phyloP scores from a whole-genome alignment of 2,888 invertebrate species.

The Stegana nigrithorax region DNA sequence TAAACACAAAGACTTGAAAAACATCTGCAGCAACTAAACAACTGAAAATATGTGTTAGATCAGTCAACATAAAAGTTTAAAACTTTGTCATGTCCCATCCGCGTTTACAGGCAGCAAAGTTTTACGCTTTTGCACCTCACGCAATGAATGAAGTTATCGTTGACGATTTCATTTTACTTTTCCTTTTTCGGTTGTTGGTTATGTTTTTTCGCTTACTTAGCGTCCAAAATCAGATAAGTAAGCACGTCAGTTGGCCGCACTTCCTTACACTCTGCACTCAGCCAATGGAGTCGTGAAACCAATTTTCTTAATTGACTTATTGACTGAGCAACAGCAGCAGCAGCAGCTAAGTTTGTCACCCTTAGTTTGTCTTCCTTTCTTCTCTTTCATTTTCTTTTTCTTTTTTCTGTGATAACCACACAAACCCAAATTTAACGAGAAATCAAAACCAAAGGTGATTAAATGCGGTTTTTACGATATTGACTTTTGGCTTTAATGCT shows the following conservation, averaged over 20 bases:
- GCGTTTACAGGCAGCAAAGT: neutral
- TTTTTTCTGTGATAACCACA: neutral
- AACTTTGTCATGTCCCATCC: neutral
- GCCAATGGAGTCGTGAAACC: constrained; percentile 33
- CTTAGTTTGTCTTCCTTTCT: neutral
- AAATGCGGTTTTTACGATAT: constrained; percentile 6
- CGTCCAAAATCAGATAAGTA: constrained; percentile 13
- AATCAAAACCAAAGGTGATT: neutral
- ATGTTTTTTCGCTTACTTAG: neutral
- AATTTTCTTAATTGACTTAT: constrained; percentile 59
- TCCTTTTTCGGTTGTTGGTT: constrained; percentile 22
- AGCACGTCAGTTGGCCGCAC: constrained; percentile 15
- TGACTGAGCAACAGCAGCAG: constrained; percentile 31
- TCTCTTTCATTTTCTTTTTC: neutral
- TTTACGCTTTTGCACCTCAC: constrained; percentile 42
- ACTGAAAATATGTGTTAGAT: too few relatives aligned
- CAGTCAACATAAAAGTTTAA: too few relatives aligned
- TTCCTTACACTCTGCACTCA: constrained; percentile 17
- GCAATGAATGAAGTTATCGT: constrained; percentile 34
- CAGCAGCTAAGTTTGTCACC: neutral
- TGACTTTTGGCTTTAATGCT: too few relatives aligned
- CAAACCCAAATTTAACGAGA: neutral
- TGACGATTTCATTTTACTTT: neutral
- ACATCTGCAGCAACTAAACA: too few relatives aligned
- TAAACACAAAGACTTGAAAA: constrained; percentile 26